phyloP scores from a whole-genome alignment of 1,140 invertebrate genomes.

The Agrypnia vestita region DNA sequence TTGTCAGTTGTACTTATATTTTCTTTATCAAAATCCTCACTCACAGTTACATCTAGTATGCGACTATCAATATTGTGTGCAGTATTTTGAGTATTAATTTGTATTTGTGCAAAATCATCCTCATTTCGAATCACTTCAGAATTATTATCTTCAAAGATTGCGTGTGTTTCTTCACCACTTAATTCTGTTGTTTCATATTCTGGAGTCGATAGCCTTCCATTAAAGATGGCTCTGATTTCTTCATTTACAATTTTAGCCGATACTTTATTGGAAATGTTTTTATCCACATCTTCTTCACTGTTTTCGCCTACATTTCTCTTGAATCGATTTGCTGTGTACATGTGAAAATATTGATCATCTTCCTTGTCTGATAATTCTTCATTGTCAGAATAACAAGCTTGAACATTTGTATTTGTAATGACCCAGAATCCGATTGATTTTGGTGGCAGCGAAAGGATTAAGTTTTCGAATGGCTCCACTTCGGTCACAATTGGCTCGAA shows the following conservation, averaged over 20 bases:
- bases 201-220: constrained; percentile 26
- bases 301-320: not conserved
- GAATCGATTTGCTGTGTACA: not conserved
- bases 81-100: not conserved
- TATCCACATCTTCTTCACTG: not conserved
- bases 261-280: no score
- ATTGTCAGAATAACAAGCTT: constrained; percentile 64
- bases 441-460: constrained; percentile 71
- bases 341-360: not conserved
- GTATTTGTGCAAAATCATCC: not conserved
- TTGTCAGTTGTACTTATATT: not conserved
- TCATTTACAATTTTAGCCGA: no score
- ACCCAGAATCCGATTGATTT: constrained; percentile 77
- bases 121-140: not conserved
- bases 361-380: constrained; percentile 19
- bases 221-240: not conserved
- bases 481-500: constrained; percentile 70
- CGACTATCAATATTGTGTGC: not conserved
- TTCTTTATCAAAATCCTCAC: not conserved
- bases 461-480: constrained; percentile 67
- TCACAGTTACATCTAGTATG: not conserved
- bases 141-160: not conserved
- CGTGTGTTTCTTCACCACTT: no score
- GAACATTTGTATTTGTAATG: constrained; percentile 71
- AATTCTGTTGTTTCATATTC: no score